Evolutionary conservation across 2,113 vertebrate genomes (phyloP), one percentile per base, ranked within the genome.

Genomic region (Ibidorhyncha struthersii): DNA sequence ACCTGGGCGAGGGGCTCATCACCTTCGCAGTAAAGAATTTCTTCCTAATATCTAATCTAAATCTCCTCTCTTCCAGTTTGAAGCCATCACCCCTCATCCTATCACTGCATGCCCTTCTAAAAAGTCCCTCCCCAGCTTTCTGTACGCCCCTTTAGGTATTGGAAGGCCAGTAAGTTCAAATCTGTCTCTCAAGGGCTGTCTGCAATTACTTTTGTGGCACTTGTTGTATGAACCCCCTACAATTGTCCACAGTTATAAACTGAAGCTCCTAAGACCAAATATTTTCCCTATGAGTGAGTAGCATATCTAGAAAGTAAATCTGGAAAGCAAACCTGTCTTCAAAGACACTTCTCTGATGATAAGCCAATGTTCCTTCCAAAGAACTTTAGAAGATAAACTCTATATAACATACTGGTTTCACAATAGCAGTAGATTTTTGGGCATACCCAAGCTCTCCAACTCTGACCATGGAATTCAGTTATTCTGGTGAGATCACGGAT

Each of bases 381-480:
- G 63, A 71, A 11, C 21, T 40, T 9, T 3, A 52, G 89, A 78
- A 73, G 59, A 30, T 20, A 9, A 93, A 21, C n/a, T 38, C 13
- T 22, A 14, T 38, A 3, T 2, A 12, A 15, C 25, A 61, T 8
- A 19, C 19, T 63, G 23, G 10, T 14, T 94, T 79, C 76, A 47
- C 49, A 56, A 13, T 4, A 29, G 29, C 36, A 55, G 62, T 18
- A 7, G 41, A 50, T 63, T 59, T 61, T 55, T 8, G 69, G 65
- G 22, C 7, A 3, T 62, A 14, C 19, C 53, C 50, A 74, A 70
- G 19, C 25, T 74, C 65, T 78, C 63, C 41, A 27, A 40, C 49
- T 13, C 53, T 43, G 50, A 22, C n/a, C 18, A 4, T 0, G 1
- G 34, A 30, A 62, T 72, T 30, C 0, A 0, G 18, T 27, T 58